A percentile compares a stretch with the other conserved stretches of the same genome.
phyloP scores from a whole-genome alignment of 2,113 vertebrate species.

The Rynchops niger region DNA sequence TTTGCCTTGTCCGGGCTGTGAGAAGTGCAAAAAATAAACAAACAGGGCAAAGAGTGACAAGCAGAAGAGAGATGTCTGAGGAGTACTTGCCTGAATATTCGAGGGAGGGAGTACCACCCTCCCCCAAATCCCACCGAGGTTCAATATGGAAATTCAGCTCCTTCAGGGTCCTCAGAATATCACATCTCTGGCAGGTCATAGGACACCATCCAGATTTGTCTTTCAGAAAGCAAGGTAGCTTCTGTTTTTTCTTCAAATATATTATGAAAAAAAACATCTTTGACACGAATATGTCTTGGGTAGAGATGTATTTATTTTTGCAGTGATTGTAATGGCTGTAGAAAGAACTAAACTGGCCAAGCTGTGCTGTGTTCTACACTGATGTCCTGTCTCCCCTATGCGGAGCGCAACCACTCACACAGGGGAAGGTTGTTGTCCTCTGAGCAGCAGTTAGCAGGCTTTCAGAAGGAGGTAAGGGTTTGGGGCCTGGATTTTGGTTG shows the following conservation, averaged over 20 bases:
- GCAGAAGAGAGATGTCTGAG: slow-evolving; percentile 14
- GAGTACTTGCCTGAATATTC: neutral
- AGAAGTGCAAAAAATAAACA: slow-evolving; percentile 66
- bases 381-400: fast-evolving
- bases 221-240: neutral
- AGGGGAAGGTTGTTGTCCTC: neutral
- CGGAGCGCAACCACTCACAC: neutral
- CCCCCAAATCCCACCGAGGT: neutral
- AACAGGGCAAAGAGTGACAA: slow-evolving; percentile 54
- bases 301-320: neutral
- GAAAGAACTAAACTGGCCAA: neutral
- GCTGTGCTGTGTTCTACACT: neutral
- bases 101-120: neutral
- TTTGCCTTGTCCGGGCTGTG: neutral
- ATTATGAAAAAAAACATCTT: neutral
- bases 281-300: neutral
- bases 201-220: neutral
- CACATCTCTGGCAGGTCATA: neutral
- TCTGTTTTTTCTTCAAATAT: neutral
- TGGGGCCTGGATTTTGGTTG: neutral
- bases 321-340: neutral
- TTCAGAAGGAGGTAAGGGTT: neutral
- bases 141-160: neutral
- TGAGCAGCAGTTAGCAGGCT: neutral
- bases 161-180: neutral